These are phyloP conservation scores for Syrista parreyssii DNA, from an alignment of 2,888 invertebrate genomes.

Conservation along the genomic window DNA sequence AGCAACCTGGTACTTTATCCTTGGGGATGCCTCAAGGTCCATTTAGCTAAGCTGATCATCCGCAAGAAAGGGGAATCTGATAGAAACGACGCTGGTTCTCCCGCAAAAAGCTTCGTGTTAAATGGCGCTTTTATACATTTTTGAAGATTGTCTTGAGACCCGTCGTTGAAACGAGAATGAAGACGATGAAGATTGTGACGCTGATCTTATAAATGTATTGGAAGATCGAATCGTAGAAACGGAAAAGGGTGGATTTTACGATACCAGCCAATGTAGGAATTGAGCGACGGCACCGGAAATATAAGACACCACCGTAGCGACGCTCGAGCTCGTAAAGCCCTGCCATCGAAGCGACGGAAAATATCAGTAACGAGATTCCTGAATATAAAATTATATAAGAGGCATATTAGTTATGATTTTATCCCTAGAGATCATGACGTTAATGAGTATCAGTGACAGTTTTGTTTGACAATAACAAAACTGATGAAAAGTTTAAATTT, in stretches of 20 bases:
- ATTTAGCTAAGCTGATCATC: constrained; percentile 25
- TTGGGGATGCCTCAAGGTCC: constrained; percentile 15
- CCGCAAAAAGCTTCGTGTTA: background rate
- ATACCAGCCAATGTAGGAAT: background rate
- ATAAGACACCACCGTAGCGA: background rate
- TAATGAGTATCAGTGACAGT: background rate
- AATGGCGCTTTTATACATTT: background rate
- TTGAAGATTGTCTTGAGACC: background rate
- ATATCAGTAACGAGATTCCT: background rate
- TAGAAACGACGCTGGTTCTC: background rate
- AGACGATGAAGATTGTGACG: background rate
- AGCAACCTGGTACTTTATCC: background rate
- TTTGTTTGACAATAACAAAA: background rate
- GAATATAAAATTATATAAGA: background rate
- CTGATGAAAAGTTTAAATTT: background rate
- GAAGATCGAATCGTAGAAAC: background rate
- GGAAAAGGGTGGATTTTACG: background rate
- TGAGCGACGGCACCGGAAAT: background rate
- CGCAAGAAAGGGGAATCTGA: background rate
- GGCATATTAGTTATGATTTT: background rate
- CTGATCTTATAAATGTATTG: background rate
- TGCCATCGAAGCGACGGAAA: background rate
- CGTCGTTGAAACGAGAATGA: background rate
- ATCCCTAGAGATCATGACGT: background rate
- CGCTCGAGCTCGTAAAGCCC: background rate